Evolutionary conservation across 2,797 vertebrate species (phyloP).

Genomic region (Salarias fasciatus): DNA sequence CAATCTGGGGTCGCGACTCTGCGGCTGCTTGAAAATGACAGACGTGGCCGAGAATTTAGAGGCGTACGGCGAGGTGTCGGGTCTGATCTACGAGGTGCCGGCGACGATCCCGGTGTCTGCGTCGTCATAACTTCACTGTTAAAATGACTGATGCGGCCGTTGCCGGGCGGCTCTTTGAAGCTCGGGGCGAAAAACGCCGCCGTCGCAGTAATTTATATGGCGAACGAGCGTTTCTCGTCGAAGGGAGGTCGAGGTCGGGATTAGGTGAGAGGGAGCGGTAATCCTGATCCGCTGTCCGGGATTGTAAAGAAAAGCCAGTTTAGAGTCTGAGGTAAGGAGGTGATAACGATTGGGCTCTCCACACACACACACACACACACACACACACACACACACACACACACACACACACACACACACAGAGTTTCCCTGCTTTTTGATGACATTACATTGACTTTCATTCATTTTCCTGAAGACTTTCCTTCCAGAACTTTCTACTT

Average conservation of each 20-base stretch:
- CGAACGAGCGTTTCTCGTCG: slow-evolving; percentile 39
- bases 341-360: slow-evolving; percentile 45
- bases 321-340: slow-evolving; percentile 54
- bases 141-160: slow-evolving; percentile 47
- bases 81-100: slow-evolving; percentile 46
- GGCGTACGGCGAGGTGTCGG: background rate
- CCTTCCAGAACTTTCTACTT: background rate
- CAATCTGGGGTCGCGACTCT: slow-evolving; percentile 30
- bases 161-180: slow-evolving; percentile 50
- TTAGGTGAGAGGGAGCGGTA: slow-evolving; percentile 61
- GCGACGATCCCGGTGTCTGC: slow-evolving; percentile 32
- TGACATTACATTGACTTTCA: too few relatives aligned
- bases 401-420: too few relatives aligned
- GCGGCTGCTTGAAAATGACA: slow-evolving; percentile 36
- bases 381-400: too few relatives aligned
- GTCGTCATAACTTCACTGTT: slow-evolving; percentile 27
- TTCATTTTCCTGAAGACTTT: background rate
- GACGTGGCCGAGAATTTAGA: slow-evolving; percentile 29
- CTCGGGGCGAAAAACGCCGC: slow-evolving; percentile 53
- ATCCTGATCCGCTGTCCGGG: slow-evolving; percentile 34
- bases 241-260: slow-evolving; percentile 62
- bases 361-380: too few relatives aligned
- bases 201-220: slow-evolving; percentile 66
- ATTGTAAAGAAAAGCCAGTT: slow-evolving; percentile 17
- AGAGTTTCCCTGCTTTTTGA: too few relatives aligned